Base-by-base conservation (phyloP, 64 coral and sea anemone species). In the Stichodactyla helianthus region DNA sequence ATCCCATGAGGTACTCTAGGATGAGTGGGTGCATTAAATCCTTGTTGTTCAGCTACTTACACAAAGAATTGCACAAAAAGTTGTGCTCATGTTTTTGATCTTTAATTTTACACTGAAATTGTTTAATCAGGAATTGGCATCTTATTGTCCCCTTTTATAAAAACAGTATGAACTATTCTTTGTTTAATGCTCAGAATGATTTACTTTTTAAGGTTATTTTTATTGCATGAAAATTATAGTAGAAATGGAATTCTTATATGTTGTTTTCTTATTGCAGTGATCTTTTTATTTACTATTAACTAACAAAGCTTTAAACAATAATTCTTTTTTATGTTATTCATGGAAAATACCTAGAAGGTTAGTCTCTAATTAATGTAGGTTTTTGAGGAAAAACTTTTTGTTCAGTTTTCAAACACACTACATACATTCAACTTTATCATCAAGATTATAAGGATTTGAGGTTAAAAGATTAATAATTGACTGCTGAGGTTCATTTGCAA, bases 391-490 rank as follows among this genome's bases (percentile, higher is more conserved):
- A 74, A 27, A 74, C 8, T 35, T 10, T 70, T 10, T 10, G 22
- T 1, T 22, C 65, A 74, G 12, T 74, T 74, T n/a, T 74, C 25
- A 74, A 74, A 74, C 22, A 74, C 68, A 74, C 35, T 44, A 44
- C 35, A 2, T 44, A 44, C 62, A 65, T 65, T 8, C 68, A 74
- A 74, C 7, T 23, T 74, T 74, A 74, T 74, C 68, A 74, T 74
- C 23, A 74, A 23, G 22, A 27, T 28, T 74, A 74, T 31, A 74
- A 27, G 27, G 27, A n/a, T 74, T 11, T 74, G 25, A 74, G 68
- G n/a, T 74, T 74, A 74, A 65, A 65, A 74, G 68, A 74, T 74
- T 9, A 74, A 74, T 74, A 74, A 74, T 74, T 74, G 68, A 74
- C 68, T 11, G 11, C 20, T 74, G 23, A 14, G 7, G 68, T 23